Evolutionary conservation across 2,797 vertebrate species (phyloP).

Genomic region (Hybognathus amarus): DNA sequence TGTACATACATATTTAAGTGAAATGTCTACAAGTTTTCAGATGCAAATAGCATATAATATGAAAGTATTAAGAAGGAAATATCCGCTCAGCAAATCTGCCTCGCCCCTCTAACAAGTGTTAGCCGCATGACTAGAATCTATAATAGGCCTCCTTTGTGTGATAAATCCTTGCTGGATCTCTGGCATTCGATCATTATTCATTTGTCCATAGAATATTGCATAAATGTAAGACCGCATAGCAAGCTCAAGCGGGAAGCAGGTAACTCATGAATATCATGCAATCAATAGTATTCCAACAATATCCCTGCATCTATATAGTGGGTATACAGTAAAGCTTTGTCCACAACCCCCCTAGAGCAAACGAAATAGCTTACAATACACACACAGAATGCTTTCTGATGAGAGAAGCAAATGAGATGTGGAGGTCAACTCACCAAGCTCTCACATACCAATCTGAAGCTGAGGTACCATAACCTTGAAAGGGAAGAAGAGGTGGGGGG

Average conservation of each 20-base stretch:
- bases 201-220: constrained; percentile 38
- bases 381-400: constrained; percentile 14
- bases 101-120: neutral
- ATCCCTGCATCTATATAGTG: neutral
- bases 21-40: neutral
- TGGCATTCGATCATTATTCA: constrained; percentile 27
- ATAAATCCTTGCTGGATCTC: constrained; percentile 22
- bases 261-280: constrained; percentile 46
- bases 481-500: neutral
- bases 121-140: constrained; percentile 26
- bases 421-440: constrained; percentile 9
- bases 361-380: constrained; percentile 2
- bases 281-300: constrained; percentile 39
- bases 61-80: constrained; percentile 7
- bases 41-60: constrained; percentile 26
- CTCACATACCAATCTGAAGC: constrained; percentile 4
- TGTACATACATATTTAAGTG: neutral
- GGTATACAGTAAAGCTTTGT: constrained; percentile 18
- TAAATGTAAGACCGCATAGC: constrained; percentile 23
- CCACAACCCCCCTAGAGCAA: neutral
- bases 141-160: constrained; percentile 15
- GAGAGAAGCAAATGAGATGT: constrained; percentile 32
- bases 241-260: constrained; percentile 25
- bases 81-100: neutral
- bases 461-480: constrained; percentile 18